Base-by-base conservation (phyloP, 2,797 vertebrate genomes). In the Cyprinodon diabolis region DNA sequence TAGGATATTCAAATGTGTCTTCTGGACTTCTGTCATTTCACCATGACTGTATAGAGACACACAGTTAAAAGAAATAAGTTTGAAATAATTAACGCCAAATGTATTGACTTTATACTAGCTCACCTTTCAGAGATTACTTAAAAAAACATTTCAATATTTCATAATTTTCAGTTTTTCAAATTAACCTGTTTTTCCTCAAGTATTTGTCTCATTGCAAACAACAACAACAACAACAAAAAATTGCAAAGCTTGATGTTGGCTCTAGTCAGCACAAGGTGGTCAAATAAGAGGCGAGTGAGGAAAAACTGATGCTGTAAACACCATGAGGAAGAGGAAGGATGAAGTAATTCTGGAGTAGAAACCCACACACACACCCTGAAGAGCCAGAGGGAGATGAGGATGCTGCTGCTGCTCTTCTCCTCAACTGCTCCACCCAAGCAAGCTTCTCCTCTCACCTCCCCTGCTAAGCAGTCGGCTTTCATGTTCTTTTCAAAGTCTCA, bases 401-500 rank as follows among this genome's bases (percentile, higher is more conserved):
- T 71, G 74, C 78, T 66, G 82, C 80, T 68, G 80, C 72, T 78
- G 75, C 62, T 86, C 37, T 70, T 87, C 84, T 85, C 57, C 87
- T 89, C 80, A n/a, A 72, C 81, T 81, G 84, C 91, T 87, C 85
- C 89, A 80, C 88, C 87, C 82, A 62, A 72, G 76, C 77, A 35
- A 68, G 87, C 78, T 60, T 72, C 84, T 85, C 74, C 84, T 79
- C 81, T 75, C 88, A 56, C 84, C 81, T 79, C 85, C 85, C 90
- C 90, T 78, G 88, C 90, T 77, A 90, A 77, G 90, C 83, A 84
- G 77, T 84, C 76, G 79, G 89, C 91, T 93, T 94, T 95, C 90
- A 94, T 93, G 88, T 92, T 91, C 86, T 83, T 92, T 91, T 92
- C 90, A 90, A 93, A 92, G 87, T 92, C 89, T 92, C 90, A 90